phyloP scores from a whole-genome alignment of 2,888 invertebrate genomes.

The Drosophila mulleri region DNA sequence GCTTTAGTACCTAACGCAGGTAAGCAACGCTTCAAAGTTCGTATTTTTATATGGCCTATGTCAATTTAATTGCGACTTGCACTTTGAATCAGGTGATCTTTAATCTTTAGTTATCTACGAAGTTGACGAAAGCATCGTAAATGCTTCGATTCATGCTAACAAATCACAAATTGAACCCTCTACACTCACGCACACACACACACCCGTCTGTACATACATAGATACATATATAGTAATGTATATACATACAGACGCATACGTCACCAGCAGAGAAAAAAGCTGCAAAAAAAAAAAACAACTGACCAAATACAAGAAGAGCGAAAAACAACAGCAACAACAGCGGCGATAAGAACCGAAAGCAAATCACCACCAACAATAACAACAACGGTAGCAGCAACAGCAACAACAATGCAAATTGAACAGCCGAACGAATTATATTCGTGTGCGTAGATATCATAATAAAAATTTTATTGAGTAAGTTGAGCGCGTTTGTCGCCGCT shows the following conservation, averaged over 20 bases:
- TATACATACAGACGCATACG: neutral
- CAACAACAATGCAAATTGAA: slow-evolving; percentile 44
- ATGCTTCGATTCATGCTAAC: slow-evolving; percentile 43
- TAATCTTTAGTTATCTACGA: slow-evolving; percentile 14
- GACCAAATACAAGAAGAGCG: slow-evolving; percentile 37
- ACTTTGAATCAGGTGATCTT: slow-evolving; percentile 32
- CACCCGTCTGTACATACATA: neutral
- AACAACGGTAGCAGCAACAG: neutral
- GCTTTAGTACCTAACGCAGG: neutral
- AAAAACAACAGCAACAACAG: slow-evolving; percentile 19
- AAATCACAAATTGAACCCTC: slow-evolving; percentile 43
- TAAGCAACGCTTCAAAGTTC: slow-evolving; percentile 1
- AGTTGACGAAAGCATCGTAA: slow-evolving; percentile 18
- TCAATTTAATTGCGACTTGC: slow-evolving; percentile 26
- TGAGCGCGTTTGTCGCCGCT: slow-evolving; percentile 58
- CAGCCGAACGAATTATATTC: slow-evolving; percentile 50
- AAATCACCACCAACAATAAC: slow-evolving; percentile 15
- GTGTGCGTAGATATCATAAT: slow-evolving; percentile 82
- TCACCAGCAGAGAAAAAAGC: slow-evolving; percentile 35
- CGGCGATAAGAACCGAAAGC: slow-evolving; percentile 49
- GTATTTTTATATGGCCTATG: slow-evolving; percentile 10
- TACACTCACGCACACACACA: neutral
- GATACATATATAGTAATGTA: neutral
- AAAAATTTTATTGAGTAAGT: slow-evolving; percentile 84
- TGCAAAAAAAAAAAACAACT: slow-evolving; percentile 40